Evolutionary conservation across 2,797 vertebrate species (phyloP).

Genomic region (Aselliscus stoliczkanus): DNA sequence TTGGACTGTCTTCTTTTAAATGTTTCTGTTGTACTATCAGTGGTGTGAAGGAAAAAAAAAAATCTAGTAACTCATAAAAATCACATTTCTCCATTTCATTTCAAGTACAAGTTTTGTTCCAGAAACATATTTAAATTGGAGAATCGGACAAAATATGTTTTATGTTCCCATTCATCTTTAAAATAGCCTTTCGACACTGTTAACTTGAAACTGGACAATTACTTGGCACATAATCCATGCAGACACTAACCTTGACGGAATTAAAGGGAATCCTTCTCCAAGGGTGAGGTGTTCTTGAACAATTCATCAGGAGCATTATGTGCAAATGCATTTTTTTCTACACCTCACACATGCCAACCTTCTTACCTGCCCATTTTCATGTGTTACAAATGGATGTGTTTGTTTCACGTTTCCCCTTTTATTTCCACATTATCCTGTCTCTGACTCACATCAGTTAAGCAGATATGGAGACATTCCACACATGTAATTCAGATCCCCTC

Average conservation of each 20-base stretch:
- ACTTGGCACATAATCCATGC: constrained; percentile 68
- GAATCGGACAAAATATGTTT: constrained; percentile 62
- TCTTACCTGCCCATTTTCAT: constrained; percentile 23
- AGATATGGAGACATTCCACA: not conserved
- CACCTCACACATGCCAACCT: not conserved
- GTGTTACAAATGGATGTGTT: constrained; percentile 46
- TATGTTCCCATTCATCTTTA: constrained; percentile 61
- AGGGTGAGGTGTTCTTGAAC: constrained; percentile 61
- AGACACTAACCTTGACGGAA: constrained; percentile 64
- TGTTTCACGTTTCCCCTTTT: constrained; percentile 21
- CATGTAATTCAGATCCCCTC: not conserved
- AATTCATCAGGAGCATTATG: constrained; percentile 45
- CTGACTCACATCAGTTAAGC: not conserved
- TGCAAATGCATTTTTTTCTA: constrained; percentile 32
- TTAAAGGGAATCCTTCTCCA: constrained; percentile 56
- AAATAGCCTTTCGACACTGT: constrained; percentile 31
- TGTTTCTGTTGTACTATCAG: constrained; percentile 41
- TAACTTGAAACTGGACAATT: constrained; percentile 61
- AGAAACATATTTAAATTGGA: constrained; percentile 49
- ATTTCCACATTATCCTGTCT: not conserved
- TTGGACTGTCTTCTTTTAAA: constrained; percentile 54
- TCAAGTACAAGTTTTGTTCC: constrained; percentile 59
- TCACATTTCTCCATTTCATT: constrained; percentile 45
- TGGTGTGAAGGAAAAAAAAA: not conserved
- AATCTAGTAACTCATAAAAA: constrained; percentile 38